Base-by-base conservation (phyloP, 1,140 invertebrate species). In the Choristoneura fumiferana region DNA sequence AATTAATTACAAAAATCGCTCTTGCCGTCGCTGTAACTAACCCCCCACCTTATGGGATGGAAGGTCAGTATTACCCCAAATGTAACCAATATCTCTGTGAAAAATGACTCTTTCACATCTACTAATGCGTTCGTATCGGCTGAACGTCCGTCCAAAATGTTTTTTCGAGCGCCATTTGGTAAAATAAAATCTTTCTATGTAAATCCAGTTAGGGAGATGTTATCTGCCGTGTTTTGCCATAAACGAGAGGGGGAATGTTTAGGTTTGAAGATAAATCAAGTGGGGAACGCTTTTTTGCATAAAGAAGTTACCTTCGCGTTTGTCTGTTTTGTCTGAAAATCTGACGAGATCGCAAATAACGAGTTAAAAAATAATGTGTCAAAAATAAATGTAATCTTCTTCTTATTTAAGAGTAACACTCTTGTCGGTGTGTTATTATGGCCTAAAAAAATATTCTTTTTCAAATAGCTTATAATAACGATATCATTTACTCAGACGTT, bases 91-190 rank as follows among this genome's bases (percentile, higher is more conserved):
- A 62, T 62, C 54, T 35, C 39, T 37, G 54, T 62, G 54, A 62
- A 57, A 62, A 62, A 62, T 62, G 60, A 62, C 60, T 62, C 54
- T 53, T 62, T 56, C 40, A 22, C 54, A 53, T 62, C 45, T 43
- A 55, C 45, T 62, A 62, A 62, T 62, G 54, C 35, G 45, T 37
- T 62, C 60, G 39, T 57, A 62, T 43, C 40, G 40, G 40, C 40
- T n/a, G 40, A 43, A 18, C 40, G 40, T 43, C 40, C 40, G 40
- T 43, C 40, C 40, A 17, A 18, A 18, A 43, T 17, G 17, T 43
- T 43, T 43, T 40, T 43, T 43, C 15, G 9, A 22, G 40, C 9
- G 40, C 40, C 40, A 43, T 43, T 43, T 43, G 40, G 40, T 43
- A 43, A 43, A 43, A 43, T 43, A 43, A 43, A 43, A 43, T 43